Base-by-base conservation (phyloP, 2,113 vertebrate genomes). In the Neopipo cinnamomea region DNA sequence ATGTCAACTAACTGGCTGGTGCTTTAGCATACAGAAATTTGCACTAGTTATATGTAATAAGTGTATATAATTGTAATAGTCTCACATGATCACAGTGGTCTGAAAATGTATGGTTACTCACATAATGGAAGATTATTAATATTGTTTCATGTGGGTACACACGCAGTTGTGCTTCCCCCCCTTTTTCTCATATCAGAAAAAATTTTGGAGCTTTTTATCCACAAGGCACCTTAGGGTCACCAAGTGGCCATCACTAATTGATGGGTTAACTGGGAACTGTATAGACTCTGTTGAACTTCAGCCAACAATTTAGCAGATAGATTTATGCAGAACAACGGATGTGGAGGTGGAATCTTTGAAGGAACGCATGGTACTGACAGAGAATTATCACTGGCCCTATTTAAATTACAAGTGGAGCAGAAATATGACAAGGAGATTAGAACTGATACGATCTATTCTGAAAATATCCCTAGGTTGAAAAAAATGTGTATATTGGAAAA, bases 221-320 rank as follows among this genome's bases (percentile, higher is more conserved):
- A 70, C 73, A 81, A 95, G 80, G 83, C 72, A 92, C 82, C 85
- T 59, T 88, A 91, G 82, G 50, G 70, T 94, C 68, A 91, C 75
- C 92, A 85, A 58, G 10, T 82, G 85, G 80, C 93, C 95, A 95
- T 95, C 96, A 83, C 49, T 97, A 96, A 95, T 70, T 93, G 95
- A 97, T 89, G 88, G 93, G 89, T 91, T 97, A 97, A 95, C 85
- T 97, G 95, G 93, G 88, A 97, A 98, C 97, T 76, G 94, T 92
- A 96, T 33, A 95, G 91, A 96, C 77, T 91, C 44, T 94, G 56
- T 63, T 97, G 97, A 97, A 97, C 59, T 77, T 73, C 78, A 93
- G 91, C 82, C 95, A 96, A 93, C 89, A 97, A 95, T 96, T 96
- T 92, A 94, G 79, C 58, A 90, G 88, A 94, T 89, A 92, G 89